A percentile compares a stretch with the other conserved stretches of the same genome.
Evolutionary conservation across 1,140 invertebrate genomes (phyloP).

Genomic region (Caenorhabditis tropicalis): DNA sequence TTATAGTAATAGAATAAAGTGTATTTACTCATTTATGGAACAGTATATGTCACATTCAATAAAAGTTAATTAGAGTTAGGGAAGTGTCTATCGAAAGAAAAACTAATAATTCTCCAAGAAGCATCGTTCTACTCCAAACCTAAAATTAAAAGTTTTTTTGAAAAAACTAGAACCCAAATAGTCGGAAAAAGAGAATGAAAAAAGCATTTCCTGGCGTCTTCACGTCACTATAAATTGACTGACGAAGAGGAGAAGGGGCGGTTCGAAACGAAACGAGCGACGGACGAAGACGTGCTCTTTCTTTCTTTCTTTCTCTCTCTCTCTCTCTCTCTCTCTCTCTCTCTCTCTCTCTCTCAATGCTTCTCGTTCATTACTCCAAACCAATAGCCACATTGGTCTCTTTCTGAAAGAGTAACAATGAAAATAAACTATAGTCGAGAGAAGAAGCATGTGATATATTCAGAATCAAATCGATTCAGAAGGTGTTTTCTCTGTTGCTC

Average conservation of each 20-base stretch:
- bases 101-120: too few relatives aligned
- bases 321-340: background rate
- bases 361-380: background rate
- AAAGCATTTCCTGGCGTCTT: background rate
- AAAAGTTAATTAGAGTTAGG: too few relatives aligned
- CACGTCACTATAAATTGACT: background rate
- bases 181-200: background rate
- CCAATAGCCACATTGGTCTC: too few relatives aligned
- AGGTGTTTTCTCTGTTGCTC: background rate
- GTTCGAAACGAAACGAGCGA: constrained; percentile 18
- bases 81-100: too few relatives aligned
- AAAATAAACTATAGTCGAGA: background rate
- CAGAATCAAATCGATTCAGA: background rate
- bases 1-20: too few relatives aligned
- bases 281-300: background rate
- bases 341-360: background rate
- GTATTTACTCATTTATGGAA: too few relatives aligned
- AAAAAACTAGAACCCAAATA: too few relatives aligned
- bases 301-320: background rate
- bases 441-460: background rate
- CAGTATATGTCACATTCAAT: too few relatives aligned
- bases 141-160: too few relatives aligned
- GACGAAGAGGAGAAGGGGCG: background rate
- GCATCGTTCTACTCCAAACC: too few relatives aligned
- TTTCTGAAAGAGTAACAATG: too few relatives aligned